Conservation (phyloP, 1,140 invertebrate species). For the Scaptomyza montana region DNA sequence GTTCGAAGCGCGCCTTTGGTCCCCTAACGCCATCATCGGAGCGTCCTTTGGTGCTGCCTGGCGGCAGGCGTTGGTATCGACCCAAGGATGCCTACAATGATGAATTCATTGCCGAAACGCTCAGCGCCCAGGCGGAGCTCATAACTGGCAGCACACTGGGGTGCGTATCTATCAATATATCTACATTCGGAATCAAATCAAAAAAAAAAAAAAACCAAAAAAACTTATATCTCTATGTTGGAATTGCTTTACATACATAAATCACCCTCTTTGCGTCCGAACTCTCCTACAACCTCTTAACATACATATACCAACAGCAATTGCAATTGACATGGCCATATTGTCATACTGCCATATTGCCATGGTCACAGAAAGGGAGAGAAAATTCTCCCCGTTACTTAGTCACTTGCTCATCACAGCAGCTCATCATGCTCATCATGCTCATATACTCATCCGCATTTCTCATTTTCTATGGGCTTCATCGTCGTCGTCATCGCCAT, state of each 20-base stretch:
- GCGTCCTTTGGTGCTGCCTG: slow-evolving; percentile 87
- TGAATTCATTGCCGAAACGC: slow-evolving; percentile 89
- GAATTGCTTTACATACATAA: neutral
- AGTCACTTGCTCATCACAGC: slow-evolving; percentile 8
- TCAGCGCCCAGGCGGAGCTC: slow-evolving; percentile 90
- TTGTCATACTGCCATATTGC: slow-evolving; percentile 49
- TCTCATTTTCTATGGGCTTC: slow-evolving; percentile 51
- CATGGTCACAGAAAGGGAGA: slow-evolving; percentile 23
- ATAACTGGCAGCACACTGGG: slow-evolving; percentile 90
- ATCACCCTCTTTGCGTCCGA: neutral
- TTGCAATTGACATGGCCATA: slow-evolving; percentile 46
- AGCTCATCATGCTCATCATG: slow-evolving; percentile 7
- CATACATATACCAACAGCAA: neutral
- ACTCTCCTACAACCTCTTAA: neutral
- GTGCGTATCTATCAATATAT: slow-evolving; percentile 84
- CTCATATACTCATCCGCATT: slow-evolving; percentile 32
- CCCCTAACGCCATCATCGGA: slow-evolving; percentile 85
- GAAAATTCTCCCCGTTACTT: neutral
- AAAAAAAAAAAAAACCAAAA: slow-evolving; percentile 17
- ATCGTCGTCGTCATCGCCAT: too few species aligned
- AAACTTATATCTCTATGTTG: neutral
- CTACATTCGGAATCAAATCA: neutral
- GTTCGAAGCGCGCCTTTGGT: slow-evolving; percentile 85
- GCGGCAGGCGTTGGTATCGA: slow-evolving; percentile 89
- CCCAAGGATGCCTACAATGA: slow-evolving; percentile 92